A percentile compares a stretch with the other conserved stretches of the same genome.
These are phyloP conservation scores for Amiota mariae DNA, from an alignment of 2,888 invertebrate genomes.

Conservation along the genomic window DNA sequence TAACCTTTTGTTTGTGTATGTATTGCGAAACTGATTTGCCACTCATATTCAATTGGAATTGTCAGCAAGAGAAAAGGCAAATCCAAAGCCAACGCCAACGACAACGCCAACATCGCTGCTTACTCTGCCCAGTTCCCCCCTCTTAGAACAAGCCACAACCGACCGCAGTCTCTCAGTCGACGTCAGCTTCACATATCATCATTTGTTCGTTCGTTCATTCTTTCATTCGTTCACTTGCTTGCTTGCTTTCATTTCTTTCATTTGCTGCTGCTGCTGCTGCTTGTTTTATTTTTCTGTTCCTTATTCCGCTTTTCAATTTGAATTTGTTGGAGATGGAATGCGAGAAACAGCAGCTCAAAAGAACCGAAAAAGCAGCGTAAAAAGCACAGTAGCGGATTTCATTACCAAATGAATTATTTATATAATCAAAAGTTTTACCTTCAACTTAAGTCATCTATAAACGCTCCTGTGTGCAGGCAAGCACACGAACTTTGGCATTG, in stretches of 20 bases:
- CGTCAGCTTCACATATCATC: conserved; percentile 27
- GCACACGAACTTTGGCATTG: conserved; percentile 28
- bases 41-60: conserved; percentile 50
- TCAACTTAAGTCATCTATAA: neutral
- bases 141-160: too few species aligned
- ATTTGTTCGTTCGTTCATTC: conserved; percentile 25
- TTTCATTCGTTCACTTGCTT: neutral
- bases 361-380: too few species aligned
- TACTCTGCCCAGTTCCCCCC: too few species aligned
- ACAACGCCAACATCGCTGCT: conserved; percentile 3
- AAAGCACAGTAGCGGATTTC: conserved; percentile 7
- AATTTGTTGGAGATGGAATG: conserved; percentile 41
- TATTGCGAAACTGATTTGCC: conserved; percentile 71
- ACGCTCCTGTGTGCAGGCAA: neutral
- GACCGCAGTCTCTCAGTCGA: neutral
- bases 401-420: neutral
- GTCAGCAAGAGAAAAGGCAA: conserved; percentile 47
- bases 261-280: conserved; percentile 12
- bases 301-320: conserved; percentile 48
- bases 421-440: neutral
- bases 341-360: too few species aligned
- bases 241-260: conserved; percentile 15
- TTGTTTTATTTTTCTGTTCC: conserved; percentile 32
- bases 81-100: conserved; percentile 34
- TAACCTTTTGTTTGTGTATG: conserved; percentile 71